Evolutionary conservation across 2,113 vertebrate genomes (phyloP).

Genomic region (Oreochromis aureus): DNA sequence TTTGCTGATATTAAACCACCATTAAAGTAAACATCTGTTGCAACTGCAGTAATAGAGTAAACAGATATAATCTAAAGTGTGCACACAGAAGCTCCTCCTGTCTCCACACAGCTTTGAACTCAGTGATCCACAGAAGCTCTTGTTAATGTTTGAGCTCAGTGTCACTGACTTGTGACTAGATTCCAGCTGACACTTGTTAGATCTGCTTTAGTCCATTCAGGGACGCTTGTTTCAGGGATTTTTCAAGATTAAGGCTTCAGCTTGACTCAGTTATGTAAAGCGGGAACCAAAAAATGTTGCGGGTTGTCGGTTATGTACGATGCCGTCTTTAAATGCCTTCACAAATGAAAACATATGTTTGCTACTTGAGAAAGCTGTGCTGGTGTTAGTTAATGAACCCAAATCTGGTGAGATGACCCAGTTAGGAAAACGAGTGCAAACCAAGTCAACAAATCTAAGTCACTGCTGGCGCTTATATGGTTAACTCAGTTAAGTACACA

Average conservation of each 20-base stretch:
- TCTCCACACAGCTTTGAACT: conserved; percentile 12
- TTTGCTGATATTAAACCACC: neutral
- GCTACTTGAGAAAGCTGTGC: neutral
- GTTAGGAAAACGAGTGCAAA: neutral
- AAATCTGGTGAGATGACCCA: neutral
- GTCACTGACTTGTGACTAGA: conserved; percentile 16
- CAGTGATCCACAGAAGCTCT: conserved; percentile 10
- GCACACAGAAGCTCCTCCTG: neutral
- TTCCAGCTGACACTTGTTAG: conserved; percentile 41
- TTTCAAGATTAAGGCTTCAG: conserved; percentile 8
- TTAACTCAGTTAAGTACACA: conserved; percentile 58
- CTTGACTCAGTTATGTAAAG: neutral
- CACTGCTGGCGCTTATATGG: conserved; percentile 55
- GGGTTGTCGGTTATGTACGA: neutral
- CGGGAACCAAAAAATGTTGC: neutral
- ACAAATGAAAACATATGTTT: neutral
- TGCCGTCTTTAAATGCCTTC: neutral
- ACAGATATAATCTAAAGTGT: conserved; percentile 7
- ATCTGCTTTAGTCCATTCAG: conserved; percentile 3
- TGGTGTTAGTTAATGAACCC: neutral
- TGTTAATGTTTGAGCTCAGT: conserved; percentile 29
- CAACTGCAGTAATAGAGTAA: neutral
- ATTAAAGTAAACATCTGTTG: neutral
- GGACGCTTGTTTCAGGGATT: conserved; percentile 8
- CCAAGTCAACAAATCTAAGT: conserved; percentile 27